A percentile compares a stretch with the other conserved stretches of the same genome.
phyloP scores from a whole-genome alignment of 1,140 invertebrate genomes.

The Drosophila tsacasi region DNA sequence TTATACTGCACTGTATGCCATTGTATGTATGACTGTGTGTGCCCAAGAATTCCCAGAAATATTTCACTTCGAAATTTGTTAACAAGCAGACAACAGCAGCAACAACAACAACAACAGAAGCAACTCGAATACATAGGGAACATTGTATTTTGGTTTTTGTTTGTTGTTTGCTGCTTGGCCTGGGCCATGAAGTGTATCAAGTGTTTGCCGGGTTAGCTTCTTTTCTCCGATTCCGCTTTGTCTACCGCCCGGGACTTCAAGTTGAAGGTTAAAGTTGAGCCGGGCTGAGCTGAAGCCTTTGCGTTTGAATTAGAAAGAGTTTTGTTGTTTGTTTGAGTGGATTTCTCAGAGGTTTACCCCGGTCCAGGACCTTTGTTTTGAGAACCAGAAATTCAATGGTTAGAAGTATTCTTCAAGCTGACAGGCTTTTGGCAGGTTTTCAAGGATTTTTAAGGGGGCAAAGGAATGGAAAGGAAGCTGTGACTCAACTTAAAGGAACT shows the following conservation, averaged over 20 bases:
- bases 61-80: slow-evolving; percentile 79
- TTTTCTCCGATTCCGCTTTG: slow-evolving; percentile 39
- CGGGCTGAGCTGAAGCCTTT: slow-evolving; percentile 19
- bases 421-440: slow-evolving; percentile 44
- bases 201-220: slow-evolving; percentile 58
- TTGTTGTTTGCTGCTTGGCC: slow-evolving; percentile 45
- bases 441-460: slow-evolving; percentile 3
- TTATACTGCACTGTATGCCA: slow-evolving; percentile 19
- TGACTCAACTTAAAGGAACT: no score
- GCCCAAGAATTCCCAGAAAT: slow-evolving; percentile 71
- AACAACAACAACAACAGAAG: slow-evolving; percentile 14
- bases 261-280: slow-evolving; percentile 80
- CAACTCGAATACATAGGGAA: slow-evolving; percentile 38
- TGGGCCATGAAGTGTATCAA: slow-evolving; percentile 68
- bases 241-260: slow-evolving; percentile 37
- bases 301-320: slow-evolving; percentile 46
- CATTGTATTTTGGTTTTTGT: slow-evolving; percentile 50
- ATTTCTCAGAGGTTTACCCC: slow-evolving; percentile 27
- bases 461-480: not conserved
- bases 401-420: slow-evolving; percentile 29
- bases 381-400: slow-evolving; percentile 2
- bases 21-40: slow-evolving; percentile 25
- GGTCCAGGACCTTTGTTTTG: slow-evolving; percentile 26
- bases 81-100: slow-evolving; percentile 63
- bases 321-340: slow-evolving; percentile 31